Base-by-base conservation (phyloP, 2,797 vertebrate genomes). In the Anisognathus igniventris region DNA sequence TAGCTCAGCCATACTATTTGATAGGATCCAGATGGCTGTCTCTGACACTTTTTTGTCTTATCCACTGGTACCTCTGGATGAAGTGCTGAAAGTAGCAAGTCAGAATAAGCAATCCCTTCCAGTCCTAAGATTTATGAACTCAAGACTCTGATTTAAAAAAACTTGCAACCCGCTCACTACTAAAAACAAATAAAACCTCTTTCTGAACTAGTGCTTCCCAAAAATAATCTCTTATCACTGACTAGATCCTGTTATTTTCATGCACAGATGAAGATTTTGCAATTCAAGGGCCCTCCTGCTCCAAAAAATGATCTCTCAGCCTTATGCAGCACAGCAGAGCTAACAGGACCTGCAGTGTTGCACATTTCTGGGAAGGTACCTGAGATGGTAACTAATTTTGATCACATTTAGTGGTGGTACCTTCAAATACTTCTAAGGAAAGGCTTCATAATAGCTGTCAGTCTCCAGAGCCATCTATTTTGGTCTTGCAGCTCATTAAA, bases 401-500 rank as follows among this genome's bases (percentile, higher is more conserved):
- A 60, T 78, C 62, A 70, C 23, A 47, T 73, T 90, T 64, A 79
- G 53, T 22, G 30, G 40, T 10, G 73, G 79, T n/a, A 67, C 30
- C 58, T 92, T 77, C 30, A 86, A 91, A 51, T 35, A 61, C n/a
- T 88, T 37, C 62, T 80, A 75, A 48, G 33, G 15, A 91, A 87
- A 78, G 50, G 50, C 54, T 75, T 64, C 27, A 5, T 30, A 90
- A 84, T 15, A 91, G 45, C 70, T 90, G 74, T 35, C 40, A 72
- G 92, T 79, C 88, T 79, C 87, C 33, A 74, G 48, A 92, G 72
- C 16, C 42, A 90, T 65, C 85, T 90, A 92, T 68, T 92, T 80
- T 35, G 56, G 67, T 77, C 78, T 60, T 50, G 47, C 44, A 84
- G 74, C 60, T 91, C 71, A 93, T 91, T 81, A 95, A 96, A 92